phyloP scores from a whole-genome alignment of 2,797 vertebrate genomes.

The Xenops minutus region DNA sequence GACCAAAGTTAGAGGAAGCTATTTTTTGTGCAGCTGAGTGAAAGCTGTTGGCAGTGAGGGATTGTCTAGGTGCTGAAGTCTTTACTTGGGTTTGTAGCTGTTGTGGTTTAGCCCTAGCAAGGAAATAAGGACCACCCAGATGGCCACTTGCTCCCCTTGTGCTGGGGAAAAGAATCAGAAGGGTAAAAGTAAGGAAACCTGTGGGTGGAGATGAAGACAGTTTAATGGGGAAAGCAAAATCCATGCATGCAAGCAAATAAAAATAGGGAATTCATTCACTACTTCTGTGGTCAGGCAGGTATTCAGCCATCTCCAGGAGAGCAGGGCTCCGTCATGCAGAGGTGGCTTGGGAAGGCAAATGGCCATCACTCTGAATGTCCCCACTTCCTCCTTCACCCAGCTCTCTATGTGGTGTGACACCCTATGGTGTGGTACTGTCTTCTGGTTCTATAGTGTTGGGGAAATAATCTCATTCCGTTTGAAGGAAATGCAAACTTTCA shows the following conservation, averaged over 20 bases:
- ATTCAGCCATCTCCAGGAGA: not conserved
- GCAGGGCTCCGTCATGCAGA: not conserved
- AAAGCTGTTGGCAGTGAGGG: not conserved
- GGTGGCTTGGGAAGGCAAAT: not conserved
- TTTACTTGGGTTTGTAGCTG: not conserved
- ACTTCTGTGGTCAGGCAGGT: not conserved
- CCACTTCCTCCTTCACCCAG: not conserved
- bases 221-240: not conserved
- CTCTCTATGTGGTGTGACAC: rapidly evolving
- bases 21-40: not conserved
- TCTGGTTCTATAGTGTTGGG: not conserved
- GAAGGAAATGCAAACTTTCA: not conserved
- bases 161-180: not conserved
- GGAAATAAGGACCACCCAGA: not conserved
- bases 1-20: not conserved
- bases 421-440: not conserved
- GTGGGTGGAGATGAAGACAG: not conserved
- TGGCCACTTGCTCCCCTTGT: not conserved
- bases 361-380: not conserved
- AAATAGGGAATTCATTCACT: not conserved
- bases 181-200: not conserved
- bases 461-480: not conserved
- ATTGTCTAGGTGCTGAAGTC: not conserved
- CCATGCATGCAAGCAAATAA: not conserved
- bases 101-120: not conserved